Conservation (phyloP, 2,113 vertebrate genomes). For the Dromas ardeola region DNA sequence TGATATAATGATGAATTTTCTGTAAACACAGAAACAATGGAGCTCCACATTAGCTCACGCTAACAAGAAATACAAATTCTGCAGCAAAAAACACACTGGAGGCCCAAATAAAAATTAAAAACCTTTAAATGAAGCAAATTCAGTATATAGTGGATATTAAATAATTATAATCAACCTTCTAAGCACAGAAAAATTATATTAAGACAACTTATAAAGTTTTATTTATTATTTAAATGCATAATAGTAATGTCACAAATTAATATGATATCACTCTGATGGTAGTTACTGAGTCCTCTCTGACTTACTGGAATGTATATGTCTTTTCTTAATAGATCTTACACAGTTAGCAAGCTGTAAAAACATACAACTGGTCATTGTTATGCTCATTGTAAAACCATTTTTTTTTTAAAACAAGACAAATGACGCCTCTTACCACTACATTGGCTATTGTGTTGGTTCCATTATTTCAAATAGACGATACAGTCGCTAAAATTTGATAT, state of each 20-base stretch:
- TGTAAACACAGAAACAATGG: not conserved
- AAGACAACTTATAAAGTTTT: not conserved
- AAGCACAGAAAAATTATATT: not conserved
- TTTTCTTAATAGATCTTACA: not conserved
- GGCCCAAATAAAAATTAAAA: not conserved
- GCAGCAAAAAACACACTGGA: not conserved
- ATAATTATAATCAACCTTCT: not conserved
- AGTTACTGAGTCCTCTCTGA: not conserved
- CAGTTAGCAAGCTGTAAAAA: not conserved
- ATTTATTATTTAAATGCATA: not conserved
- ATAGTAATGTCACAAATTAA: not conserved
- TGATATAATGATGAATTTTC: not conserved
- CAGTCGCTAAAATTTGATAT: not conserved
- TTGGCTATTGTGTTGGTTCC: not conserved
- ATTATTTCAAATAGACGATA: not conserved
- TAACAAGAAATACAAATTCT: not conserved
- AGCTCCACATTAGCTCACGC: not conserved
- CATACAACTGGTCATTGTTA: not conserved
- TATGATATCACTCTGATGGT: not conserved
- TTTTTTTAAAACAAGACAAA: not conserved
- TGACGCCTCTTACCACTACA: not conserved
- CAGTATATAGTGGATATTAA: not conserved
- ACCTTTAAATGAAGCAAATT: not conserved
- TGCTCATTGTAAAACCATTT: not conserved
- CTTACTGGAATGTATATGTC: not conserved